Percentiles rank a stretch among this genome's conserved stretches.
Conservation (phyloP, 2,113 vertebrate genomes). For the Vulpes vulpes region DNA sequence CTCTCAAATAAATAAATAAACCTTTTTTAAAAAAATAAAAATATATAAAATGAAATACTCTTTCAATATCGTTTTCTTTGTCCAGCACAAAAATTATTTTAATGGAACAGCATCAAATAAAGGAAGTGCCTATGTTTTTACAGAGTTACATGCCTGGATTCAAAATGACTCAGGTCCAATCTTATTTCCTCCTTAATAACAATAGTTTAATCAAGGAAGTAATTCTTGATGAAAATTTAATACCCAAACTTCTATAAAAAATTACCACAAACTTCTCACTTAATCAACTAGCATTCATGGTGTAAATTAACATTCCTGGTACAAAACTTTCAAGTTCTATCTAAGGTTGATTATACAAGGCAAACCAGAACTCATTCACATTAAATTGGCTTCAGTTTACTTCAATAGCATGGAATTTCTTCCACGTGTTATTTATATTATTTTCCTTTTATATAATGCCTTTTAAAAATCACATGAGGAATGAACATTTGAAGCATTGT, state of each 20-base stretch:
- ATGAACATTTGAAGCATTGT: background rate
- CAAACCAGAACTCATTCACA: background rate
- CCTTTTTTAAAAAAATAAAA: background rate
- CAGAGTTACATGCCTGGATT: constrained; percentile 24
- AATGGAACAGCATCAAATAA: background rate
- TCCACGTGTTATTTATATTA: background rate
- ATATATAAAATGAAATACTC: constrained; percentile 4
- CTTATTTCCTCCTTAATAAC: constrained; percentile 28
- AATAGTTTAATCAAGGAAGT: constrained; percentile 68
- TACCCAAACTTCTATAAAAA: constrained; percentile 31
- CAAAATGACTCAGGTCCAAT: constrained; percentile 42
- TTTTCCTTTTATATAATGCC: background rate
- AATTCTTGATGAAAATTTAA: constrained; percentile 49
- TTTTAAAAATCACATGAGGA: constrained; percentile 6
- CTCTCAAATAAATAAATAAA: background rate
- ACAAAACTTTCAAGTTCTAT: background rate
- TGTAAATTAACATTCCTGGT: constrained; percentile 37
- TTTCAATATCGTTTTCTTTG: background rate
- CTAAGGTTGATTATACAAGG: constrained; percentile 50
- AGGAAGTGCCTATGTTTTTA: background rate
- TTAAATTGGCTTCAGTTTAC: constrained; percentile 1
- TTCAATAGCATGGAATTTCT: background rate
- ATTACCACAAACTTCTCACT: constrained; percentile 37
- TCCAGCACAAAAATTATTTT: constrained; percentile 36
- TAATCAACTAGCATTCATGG: constrained; percentile 62